Evolutionary conservation across 2,797 vertebrate genomes (phyloP), one percentile per base, ranked within the genome.

Genomic region (Onychomys leucogaster): DNA sequence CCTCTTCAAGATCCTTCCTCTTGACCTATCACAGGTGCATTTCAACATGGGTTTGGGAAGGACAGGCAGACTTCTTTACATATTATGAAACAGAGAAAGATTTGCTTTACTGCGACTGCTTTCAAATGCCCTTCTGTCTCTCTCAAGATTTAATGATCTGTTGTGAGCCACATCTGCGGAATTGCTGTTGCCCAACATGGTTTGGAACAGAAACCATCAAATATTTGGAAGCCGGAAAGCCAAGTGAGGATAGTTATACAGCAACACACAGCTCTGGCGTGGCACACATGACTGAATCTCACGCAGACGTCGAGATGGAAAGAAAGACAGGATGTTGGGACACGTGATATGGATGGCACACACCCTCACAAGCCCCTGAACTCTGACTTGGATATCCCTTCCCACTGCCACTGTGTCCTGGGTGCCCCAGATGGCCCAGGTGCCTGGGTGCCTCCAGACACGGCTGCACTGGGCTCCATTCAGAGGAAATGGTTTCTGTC

Each of bases 401-500:
- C 71, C n/a, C 49, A 29, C 9, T 37, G 34, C 21, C 23, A 41
- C 55, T 29, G 19, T 25, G 11, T 43, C 43, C 43, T 19, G 17
- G 59, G 25, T 41, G 13, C n/a, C 80, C n/a, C n/a, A 57, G 41
- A 32, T 34, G 34, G 1, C 65, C 17, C 34, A 4, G n/a, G n/a
- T 71, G 17, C n/a, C 93, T 93, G 94, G 93, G 81, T 41, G 94
- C 96, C 92, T 97, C 94, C 86, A 97, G 96, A 98, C 73, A 92
- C 90, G 80, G 83, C 63, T 87, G 84, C 55, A 25, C 69, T 97
- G 43, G 94, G 97, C 96, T 98, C 57, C 1, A 0, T 85, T 95
- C 34, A 88, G 84, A 97, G 96, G 94, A 98, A 98, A 96, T 94
- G 98, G 81, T 96, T 96, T 90, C 91, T 96, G 81, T 92, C 55